A percentile compares a stretch with the other conserved stretches of the same genome.
phyloP scores from a whole-genome alignment of 2,797 vertebrate species.

The Crocidura indochinensis region DNA sequence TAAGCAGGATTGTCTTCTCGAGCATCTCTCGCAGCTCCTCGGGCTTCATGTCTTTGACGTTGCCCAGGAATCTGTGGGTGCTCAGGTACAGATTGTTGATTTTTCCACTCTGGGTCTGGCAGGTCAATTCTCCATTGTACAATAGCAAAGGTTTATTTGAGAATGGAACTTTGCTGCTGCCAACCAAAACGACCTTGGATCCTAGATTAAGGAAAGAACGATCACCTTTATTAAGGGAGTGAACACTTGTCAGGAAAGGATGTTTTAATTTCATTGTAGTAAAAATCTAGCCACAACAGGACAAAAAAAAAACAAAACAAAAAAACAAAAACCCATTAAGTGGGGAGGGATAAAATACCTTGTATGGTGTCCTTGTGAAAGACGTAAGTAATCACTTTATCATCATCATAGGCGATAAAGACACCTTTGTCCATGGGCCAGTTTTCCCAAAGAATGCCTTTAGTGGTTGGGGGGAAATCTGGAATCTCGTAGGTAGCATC shows the following conservation, averaged over 20 bases:
- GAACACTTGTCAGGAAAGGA: background rate
- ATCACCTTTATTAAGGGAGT: conserved; percentile 18
- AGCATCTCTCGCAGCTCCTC: conserved; percentile 91
- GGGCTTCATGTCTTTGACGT: conserved; percentile 79
- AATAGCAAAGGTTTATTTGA: conserved; percentile 97
- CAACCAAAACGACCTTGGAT: conserved; percentile 95
- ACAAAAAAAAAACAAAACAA: background rate
- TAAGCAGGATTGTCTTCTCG: conserved; percentile 94
- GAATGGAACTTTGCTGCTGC: conserved; percentile 94
- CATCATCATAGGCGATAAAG: conserved; percentile 96
- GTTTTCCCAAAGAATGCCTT: conserved; percentile 97
- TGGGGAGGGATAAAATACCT: conserved; percentile 89
- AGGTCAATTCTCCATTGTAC: conserved; percentile 96
- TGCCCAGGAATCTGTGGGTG: conserved; percentile 95
- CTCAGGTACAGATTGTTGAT: conserved; percentile 93
- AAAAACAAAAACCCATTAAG: too few species aligned
- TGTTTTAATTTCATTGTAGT: conserved; percentile 45
- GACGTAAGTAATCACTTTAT: conserved; percentile 96
- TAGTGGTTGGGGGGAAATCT: conserved; percentile 96
- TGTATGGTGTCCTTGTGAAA: conserved; percentile 97
- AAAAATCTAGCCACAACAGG: conserved; percentile 43
- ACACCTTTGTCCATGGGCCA: conserved; percentile 96
- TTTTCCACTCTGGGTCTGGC: conserved; percentile 97
- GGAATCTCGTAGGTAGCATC: conserved; percentile 95
- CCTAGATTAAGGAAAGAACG: conserved; percentile 89